Evolutionary conservation across 2,888 invertebrate species (phyloP).

Genomic region (Meiosimyza decipiens): DNA sequence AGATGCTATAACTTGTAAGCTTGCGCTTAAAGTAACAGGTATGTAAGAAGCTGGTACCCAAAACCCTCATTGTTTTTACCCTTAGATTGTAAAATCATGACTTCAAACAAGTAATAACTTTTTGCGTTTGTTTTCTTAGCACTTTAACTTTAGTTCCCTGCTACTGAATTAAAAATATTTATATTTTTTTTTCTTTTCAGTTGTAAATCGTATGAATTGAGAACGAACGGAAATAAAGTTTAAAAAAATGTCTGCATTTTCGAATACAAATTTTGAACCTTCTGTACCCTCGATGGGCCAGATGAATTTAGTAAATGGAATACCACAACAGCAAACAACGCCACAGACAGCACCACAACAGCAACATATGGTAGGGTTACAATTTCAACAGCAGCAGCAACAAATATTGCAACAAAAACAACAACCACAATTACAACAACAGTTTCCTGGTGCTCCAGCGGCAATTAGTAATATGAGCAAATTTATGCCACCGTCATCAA

Average conservation of each 20-base stretch:
- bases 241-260: slow-evolving; percentile 50
- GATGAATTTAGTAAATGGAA: slow-evolving; percentile 53
- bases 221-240: slow-evolving; percentile 7
- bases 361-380: slow-evolving; percentile 31
- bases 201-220: slow-evolving; percentile 23
- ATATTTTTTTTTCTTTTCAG: not conserved
- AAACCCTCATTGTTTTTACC: too few relatives aligned
- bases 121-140: too few relatives aligned
- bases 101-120: too few relatives aligned
- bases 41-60: too few relatives aligned
- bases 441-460: slow-evolving; percentile 37
- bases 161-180: too few relatives aligned
- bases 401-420: slow-evolving; percentile 42
- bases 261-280: slow-evolving; percentile 49
- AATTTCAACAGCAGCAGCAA: slow-evolving; percentile 42
- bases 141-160: too few relatives aligned
- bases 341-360: slow-evolving; percentile 37
- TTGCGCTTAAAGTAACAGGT: too few relatives aligned
- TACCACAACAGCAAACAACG: slow-evolving; percentile 43
- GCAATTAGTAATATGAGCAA: slow-evolving; percentile 47
- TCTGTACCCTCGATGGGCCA: slow-evolving; percentile 47
- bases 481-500: slow-evolving; percentile 50
- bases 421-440: slow-evolving; percentile 38
- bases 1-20: too few relatives aligned
- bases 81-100: too few relatives aligned